A percentile compares a stretch with the other conserved stretches of the same genome.
Evolutionary conservation across 2,797 vertebrate genomes (phyloP).

Genomic region (Cercopithecus petaurista): DNA sequence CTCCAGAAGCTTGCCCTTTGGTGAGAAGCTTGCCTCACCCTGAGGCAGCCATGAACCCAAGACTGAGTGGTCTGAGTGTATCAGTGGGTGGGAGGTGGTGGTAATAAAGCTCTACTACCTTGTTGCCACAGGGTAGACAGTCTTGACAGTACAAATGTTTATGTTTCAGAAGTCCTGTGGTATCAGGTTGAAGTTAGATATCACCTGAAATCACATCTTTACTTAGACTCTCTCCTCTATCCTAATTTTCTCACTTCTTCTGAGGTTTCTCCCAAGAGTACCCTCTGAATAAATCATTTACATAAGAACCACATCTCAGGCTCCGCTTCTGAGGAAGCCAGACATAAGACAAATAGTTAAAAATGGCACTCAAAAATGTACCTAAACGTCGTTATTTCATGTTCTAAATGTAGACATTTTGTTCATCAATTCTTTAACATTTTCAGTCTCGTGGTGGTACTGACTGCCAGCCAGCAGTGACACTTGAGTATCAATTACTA

Average conservation of each 20-base stretch:
- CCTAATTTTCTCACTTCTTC: background rate
- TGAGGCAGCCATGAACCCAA: background rate
- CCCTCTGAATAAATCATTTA: slow-evolving; percentile 19
- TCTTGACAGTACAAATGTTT: background rate
- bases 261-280: background rate
- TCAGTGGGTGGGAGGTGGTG: background rate
- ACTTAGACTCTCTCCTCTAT: background rate
- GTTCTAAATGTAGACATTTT: background rate
- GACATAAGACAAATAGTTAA: background rate
- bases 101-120: background rate
- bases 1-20: background rate
- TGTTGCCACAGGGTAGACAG: background rate
- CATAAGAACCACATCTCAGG: background rate
- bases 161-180: background rate
- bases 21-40: background rate
- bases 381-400: background rate
- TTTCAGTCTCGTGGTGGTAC: background rate
- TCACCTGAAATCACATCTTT: background rate
- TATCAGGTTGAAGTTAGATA: background rate
- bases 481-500: background rate
- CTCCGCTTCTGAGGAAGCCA: background rate
- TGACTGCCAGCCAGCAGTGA: background rate
- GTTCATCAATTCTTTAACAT: slow-evolving; percentile 8
- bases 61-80: no score
- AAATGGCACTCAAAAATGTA: background rate